Evolutionary conservation across 2,888 invertebrate genomes (phyloP).

Genomic region (Cyclophora albipunctata): DNA sequence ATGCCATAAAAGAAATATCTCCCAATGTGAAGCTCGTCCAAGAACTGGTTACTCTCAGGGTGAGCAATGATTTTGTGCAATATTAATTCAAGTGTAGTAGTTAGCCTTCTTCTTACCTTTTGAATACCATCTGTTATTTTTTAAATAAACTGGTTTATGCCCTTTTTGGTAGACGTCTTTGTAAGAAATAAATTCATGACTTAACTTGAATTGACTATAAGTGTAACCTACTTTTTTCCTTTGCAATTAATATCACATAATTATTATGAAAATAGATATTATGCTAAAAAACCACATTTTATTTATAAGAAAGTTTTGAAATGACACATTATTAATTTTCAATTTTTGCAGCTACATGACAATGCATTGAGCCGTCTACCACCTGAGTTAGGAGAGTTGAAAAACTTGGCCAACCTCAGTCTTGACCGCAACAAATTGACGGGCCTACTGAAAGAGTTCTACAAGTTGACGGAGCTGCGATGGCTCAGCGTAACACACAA

Average conservation of each 20-base stretch:
- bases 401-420: slow-evolving; percentile 79
- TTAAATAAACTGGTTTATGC: too few relatives aligned
- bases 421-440: slow-evolving; percentile 81
- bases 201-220: too few relatives aligned
- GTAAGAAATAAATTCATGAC: too few relatives aligned
- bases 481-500: slow-evolving; percentile 86
- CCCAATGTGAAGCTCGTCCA: slow-evolving; percentile 79
- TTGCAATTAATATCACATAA: too few relatives aligned
- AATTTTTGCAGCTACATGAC: slow-evolving; percentile 82
- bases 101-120: neutral
- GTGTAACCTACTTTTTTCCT: too few relatives aligned
- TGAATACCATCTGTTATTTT: neutral
- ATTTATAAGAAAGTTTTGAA: too few relatives aligned
- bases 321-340: too few relatives aligned
- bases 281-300: too few relatives aligned
- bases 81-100: too few relatives aligned
- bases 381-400: slow-evolving; percentile 81
- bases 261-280: too few relatives aligned
- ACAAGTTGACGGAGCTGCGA: slow-evolving; percentile 80
- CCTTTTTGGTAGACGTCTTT: too few relatives aligned
- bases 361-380: slow-evolving; percentile 85
- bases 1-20: slow-evolving; percentile 79
- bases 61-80: slow-evolving; percentile 43
- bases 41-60: slow-evolving; percentile 81
- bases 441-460: slow-evolving; percentile 79